Percentiles rank a stretch among this genome's conserved stretches.
phyloP scores from a whole-genome alignment of 2,797 vertebrate genomes.

The Premnoplex brunnescens region DNA sequence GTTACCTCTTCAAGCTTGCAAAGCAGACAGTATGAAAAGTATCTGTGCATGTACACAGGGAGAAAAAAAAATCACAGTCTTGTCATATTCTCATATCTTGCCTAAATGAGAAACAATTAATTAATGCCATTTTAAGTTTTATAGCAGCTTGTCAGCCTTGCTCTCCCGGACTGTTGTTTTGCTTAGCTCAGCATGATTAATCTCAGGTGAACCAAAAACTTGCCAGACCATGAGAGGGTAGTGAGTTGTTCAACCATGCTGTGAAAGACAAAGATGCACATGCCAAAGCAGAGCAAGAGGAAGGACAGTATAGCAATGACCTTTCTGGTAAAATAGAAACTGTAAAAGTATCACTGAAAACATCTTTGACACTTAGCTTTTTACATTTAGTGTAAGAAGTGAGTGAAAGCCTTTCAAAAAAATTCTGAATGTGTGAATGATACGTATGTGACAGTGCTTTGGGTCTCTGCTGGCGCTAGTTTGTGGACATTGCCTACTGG shows the following conservation, averaged over 20 bases:
- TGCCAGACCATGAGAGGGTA: not conserved
- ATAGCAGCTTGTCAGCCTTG: not conserved
- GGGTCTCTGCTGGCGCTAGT: not conserved
- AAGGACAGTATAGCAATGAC: not conserved
- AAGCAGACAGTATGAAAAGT: not conserved
- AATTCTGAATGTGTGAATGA: rapidly evolving
- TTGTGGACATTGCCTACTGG: not conserved
- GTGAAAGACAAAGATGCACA: not conserved
- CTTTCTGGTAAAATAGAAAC: not conserved
- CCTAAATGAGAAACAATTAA: not conserved
- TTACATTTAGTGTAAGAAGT: not conserved
- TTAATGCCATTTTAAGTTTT: not conserved
- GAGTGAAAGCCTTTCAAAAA: not conserved
- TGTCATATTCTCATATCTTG: not conserved
- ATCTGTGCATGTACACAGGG: rapidly evolving
- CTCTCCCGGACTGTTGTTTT: not conserved
- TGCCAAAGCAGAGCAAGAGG: not conserved
- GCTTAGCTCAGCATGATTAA: not conserved
- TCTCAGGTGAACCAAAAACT: not conserved
- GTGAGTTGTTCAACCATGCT: not conserved
- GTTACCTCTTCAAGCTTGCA: not conserved
- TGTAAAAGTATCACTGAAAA: not conserved
- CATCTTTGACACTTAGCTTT: not conserved
- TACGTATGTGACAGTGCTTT: not conserved
- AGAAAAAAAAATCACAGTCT: not conserved